phyloP scores from a whole-genome alignment of 1,140 invertebrate genomes.

The Hyles vespertilio region DNA sequence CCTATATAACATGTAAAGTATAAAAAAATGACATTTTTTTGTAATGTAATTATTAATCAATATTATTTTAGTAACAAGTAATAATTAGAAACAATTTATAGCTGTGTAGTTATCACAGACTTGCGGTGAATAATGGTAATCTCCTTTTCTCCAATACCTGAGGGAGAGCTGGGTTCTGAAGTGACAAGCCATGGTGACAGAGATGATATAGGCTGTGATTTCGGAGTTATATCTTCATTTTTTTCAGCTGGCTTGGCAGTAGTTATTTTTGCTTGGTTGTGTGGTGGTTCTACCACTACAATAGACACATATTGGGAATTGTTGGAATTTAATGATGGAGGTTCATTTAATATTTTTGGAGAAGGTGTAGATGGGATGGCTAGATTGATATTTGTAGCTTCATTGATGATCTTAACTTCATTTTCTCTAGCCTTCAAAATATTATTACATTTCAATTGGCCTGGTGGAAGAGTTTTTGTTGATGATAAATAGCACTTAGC shows the following conservation, averaged over 20 bases:
- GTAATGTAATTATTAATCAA: neutral
- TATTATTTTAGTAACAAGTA: neutral
- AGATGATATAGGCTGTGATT: constrained; percentile 71
- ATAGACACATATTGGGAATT: constrained; percentile 77
- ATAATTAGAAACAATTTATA: constrained; percentile 67
- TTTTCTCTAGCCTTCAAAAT: constrained; percentile 88
- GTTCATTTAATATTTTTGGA: constrained; percentile 67
- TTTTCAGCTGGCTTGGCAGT: constrained; percentile 51
- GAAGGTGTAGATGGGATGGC: constrained; percentile 62
- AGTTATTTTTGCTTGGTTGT: constrained; percentile 51
- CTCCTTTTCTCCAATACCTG: constrained; percentile 80
- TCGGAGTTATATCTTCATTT: constrained; percentile 50
- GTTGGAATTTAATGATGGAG: constrained; percentile 56
- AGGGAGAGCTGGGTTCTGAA: constrained; percentile 80
- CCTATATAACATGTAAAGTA: too few relatives aligned
- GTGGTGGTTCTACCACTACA: constrained; percentile 76
- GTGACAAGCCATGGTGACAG: constrained; percentile 87
- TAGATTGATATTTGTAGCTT: constrained; percentile 59
- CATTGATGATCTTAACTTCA: constrained; percentile 69
- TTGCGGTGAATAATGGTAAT: constrained; percentile 82
- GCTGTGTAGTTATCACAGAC: constrained; percentile 89
- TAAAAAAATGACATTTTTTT: neutral
- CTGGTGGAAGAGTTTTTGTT: constrained; percentile 85
- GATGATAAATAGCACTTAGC: constrained; percentile 76
- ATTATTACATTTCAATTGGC: constrained; percentile 96